phyloP scores from a whole-genome alignment of 2,797 vertebrate genomes.

The Bovichtus variegatus region DNA sequence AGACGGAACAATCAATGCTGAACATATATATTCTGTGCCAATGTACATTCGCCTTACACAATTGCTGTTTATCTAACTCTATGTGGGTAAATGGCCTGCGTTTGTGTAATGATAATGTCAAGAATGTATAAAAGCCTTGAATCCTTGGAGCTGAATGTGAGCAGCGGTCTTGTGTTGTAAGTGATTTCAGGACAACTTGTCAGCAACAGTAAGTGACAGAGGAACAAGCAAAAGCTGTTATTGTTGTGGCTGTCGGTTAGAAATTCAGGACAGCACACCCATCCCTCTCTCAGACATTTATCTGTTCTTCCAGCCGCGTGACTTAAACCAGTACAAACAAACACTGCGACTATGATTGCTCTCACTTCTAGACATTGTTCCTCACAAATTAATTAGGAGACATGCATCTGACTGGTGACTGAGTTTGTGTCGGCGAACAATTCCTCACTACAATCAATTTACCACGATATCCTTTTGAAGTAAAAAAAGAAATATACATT shows the following conservation, averaged over 20 bases:
- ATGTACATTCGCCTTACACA: neutral
- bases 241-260: constrained; percentile 65
- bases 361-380: constrained; percentile 21
- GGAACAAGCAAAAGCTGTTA: constrained; percentile 72
- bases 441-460: constrained; percentile 17
- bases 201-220: constrained; percentile 68
- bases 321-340: constrained; percentile 68
- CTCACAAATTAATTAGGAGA: constrained; percentile 44
- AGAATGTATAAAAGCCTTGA: constrained; percentile 27
- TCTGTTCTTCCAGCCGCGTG: constrained; percentile 61
- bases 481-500: neutral
- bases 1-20: neutral
- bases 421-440: constrained; percentile 27
- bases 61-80: neutral
- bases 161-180: constrained; percentile 52
- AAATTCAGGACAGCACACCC: constrained; percentile 52
- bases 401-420: constrained; percentile 14
- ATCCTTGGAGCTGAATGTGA: constrained; percentile 47
- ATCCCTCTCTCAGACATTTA: constrained; percentile 59
- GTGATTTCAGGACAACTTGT: constrained; percentile 65
- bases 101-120: constrained; percentile 32
- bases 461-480: neutral
- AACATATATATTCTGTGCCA: neutral
- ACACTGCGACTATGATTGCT: constrained; percentile 29
- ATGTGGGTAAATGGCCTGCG: neutral